A percentile compares a stretch with the other conserved stretches of the same genome.
These are phyloP conservation scores for Muntiacus reevesi DNA, from an alignment of 2,113 vertebrate genomes.

Conservation along the genomic window DNA sequence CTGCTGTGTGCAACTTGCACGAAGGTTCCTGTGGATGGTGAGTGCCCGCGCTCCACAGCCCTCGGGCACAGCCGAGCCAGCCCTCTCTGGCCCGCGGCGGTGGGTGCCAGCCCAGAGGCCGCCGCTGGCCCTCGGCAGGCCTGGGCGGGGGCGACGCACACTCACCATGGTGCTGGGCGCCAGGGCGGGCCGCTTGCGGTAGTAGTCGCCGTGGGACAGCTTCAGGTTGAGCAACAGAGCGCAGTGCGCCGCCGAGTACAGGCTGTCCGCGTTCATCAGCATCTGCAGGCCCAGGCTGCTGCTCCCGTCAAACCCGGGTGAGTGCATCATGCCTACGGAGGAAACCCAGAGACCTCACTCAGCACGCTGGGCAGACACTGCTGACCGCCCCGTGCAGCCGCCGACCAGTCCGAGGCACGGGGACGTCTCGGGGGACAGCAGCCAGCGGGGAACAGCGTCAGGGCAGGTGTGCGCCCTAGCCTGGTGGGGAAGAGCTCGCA, in stretches of 20 bases:
- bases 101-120: not conserved
- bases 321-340: constrained; percentile 90
- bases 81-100: not conserved
- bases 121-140: fast-evolving
- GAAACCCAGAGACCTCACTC: constrained; percentile 9
- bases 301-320: constrained; percentile 88
- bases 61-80: fast-evolving
- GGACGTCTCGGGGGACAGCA: fast-evolving
- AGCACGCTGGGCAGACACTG: not conserved
- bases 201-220: constrained; percentile 91
- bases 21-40: fast-evolving
- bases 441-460: fast-evolving
- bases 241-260: constrained; percentile 92
- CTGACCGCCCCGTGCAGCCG: fast-evolving
- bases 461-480: fast-evolving
- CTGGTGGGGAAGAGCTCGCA: fast-evolving
- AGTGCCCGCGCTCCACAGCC: not conserved
- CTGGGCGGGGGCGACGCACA: fast-evolving
- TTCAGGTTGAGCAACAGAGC: constrained; percentile 96
- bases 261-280: constrained; percentile 94
- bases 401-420: not conserved
- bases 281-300: constrained; percentile 89
- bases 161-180: constrained; percentile 85
- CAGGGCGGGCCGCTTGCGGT: constrained; percentile 86
- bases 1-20: fast-evolving